phyloP scores from a whole-genome alignment of 2,797 vertebrate genomes.

The Siniperca obscura region DNA sequence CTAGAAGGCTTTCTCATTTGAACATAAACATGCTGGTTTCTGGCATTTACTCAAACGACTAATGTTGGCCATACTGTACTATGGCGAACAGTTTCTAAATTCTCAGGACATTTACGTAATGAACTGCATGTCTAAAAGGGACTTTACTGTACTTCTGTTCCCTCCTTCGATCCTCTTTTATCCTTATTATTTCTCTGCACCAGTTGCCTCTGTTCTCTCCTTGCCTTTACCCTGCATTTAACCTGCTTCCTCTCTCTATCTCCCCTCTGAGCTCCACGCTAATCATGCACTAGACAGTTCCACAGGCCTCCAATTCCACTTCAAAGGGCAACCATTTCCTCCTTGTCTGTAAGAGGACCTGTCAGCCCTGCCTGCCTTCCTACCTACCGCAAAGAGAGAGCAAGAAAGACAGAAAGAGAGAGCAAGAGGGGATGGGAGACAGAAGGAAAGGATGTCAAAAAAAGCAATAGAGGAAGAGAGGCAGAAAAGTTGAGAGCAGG shows the following conservation, averaged over 20 bases:
- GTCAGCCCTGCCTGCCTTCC: conserved; percentile 74
- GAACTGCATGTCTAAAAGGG: conserved; percentile 1
- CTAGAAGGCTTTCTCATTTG: neutral
- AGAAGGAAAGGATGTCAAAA: conserved; percentile 35
- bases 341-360: conserved; percentile 80
- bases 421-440: conserved; percentile 29
- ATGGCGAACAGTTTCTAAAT: conserved; percentile 9
- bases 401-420: conserved; percentile 30
- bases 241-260: conserved; percentile 48
- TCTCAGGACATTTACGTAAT: neutral
- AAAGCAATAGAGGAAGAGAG: conserved; percentile 23
- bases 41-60: neutral
- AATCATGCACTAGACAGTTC: conserved; percentile 83
- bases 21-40: neutral
- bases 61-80: neutral
- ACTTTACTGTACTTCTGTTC: neutral
- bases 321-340: conserved; percentile 84
- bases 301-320: conserved; percentile 83
- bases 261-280: conserved; percentile 64
- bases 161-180: conserved; percentile 5
- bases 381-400: conserved; percentile 58
- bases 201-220: conserved; percentile 37
- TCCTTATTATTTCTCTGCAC: conserved; percentile 18
- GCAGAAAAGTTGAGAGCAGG: conserved; percentile 45
- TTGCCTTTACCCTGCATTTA: conserved; percentile 63